Evolutionary conservation across 1,140 invertebrate species (phyloP).

Genomic region (Colletes latitarsis): DNA sequence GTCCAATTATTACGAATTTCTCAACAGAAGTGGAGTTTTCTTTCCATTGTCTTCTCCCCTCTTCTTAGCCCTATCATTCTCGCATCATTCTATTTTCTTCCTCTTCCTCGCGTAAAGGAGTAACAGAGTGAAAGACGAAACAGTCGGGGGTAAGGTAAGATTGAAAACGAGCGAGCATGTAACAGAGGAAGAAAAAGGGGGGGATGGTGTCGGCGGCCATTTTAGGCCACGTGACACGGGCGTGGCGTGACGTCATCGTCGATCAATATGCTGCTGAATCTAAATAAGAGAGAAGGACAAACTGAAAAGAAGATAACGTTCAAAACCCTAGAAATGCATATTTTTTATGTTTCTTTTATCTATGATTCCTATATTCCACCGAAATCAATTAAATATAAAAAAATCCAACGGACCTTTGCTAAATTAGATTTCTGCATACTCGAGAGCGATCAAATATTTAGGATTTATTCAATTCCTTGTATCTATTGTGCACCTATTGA

Average conservation of each 20-base stretch:
- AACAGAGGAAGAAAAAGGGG: slow-evolving; percentile 35
- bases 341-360: slow-evolving; percentile 1
- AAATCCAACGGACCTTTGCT: too few relatives aligned
- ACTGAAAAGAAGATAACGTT: slow-evolving; percentile 24
- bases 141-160: slow-evolving; percentile 8
- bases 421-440: background rate
- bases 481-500: too few relatives aligned
- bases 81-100: slow-evolving; percentile 6
- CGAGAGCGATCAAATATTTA: too few relatives aligned
- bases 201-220: slow-evolving; percentile 70
- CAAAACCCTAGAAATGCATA: slow-evolving; percentile 2
- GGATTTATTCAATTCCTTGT: too few relatives aligned
- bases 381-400: background rate
- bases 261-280: slow-evolving; percentile 78
- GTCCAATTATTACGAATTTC: slow-evolving; percentile 36
- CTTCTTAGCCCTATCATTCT: background rate
- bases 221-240: slow-evolving; percentile 80
- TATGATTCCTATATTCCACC: background rate
- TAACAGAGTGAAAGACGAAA: slow-evolving; percentile 27
- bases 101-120: background rate
- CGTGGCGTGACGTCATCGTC: slow-evolving; percentile 79
- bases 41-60: background rate
- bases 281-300: slow-evolving; percentile 48
- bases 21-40: background rate
- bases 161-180: slow-evolving; percentile 30